Evolutionary conservation across 2,888 invertebrate species (phyloP).

Genomic region (Meandrusa payeni): DNA sequence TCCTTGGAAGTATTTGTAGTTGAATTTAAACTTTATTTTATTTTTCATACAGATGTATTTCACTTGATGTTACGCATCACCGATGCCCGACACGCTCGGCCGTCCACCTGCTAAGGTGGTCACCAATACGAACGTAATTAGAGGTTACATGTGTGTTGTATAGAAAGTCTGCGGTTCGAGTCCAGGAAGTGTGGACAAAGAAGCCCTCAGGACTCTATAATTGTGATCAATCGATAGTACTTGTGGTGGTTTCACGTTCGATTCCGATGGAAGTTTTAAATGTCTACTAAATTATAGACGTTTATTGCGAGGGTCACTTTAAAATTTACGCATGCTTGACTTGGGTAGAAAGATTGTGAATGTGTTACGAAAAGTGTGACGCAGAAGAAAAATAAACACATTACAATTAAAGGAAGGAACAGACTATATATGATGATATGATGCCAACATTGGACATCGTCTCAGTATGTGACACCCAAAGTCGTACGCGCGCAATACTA

Average conservation of each 20-base stretch:
- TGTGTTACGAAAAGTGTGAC: too few relatives aligned
- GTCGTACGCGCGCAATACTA: too few relatives aligned
- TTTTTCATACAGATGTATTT: slow-evolving; percentile 18
- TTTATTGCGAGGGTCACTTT: neutral
- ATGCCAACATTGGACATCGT: too few relatives aligned
- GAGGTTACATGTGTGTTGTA: slow-evolving; percentile 49
- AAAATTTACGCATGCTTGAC: too few relatives aligned
- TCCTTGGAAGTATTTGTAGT: slow-evolving; percentile 43
- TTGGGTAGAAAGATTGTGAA: too few relatives aligned
- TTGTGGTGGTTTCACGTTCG: slow-evolving; percentile 4
- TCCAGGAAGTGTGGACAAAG: slow-evolving; percentile 58
- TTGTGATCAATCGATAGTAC: slow-evolving; percentile 22
- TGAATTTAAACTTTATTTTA: slow-evolving; percentile 35
- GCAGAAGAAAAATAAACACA: too few relatives aligned
- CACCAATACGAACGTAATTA: slow-evolving; percentile 77
- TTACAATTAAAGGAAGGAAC: too few relatives aligned
- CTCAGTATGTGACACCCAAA: too few relatives aligned
- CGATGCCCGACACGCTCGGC: slow-evolving; percentile 63
- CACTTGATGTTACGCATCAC: slow-evolving; percentile 47
- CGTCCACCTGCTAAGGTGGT: slow-evolving; percentile 68
- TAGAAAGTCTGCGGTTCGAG: slow-evolving; percentile 59
- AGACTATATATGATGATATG: too few relatives aligned
- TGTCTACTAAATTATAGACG: neutral
- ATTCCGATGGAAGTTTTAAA: neutral
- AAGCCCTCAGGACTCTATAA: slow-evolving; percentile 18